Evolutionary conservation across 2,888 invertebrate species (phyloP).

Genomic region (Onchidella celtica): DNA sequence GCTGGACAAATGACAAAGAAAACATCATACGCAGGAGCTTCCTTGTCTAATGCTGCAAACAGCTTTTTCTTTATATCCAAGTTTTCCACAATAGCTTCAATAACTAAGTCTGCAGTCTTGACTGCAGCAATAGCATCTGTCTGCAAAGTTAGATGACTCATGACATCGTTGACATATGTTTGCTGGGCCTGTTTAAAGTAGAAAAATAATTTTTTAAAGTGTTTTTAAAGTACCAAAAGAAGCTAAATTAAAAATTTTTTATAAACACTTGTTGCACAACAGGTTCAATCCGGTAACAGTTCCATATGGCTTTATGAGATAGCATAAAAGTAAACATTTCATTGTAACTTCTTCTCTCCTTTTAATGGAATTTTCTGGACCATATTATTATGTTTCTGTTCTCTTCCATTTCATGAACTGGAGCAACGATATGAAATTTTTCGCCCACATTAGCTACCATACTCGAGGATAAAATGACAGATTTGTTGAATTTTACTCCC

Average conservation of each 20-base stretch:
- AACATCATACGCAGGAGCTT: conserved; percentile 81
- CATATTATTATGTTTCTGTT: no score
- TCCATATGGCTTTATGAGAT: no score
- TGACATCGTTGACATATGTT: conserved; percentile 85
- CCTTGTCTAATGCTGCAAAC: conserved; percentile 86
- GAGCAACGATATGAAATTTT: no score
- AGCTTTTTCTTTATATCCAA: conserved; percentile 88
- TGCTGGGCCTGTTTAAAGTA: conserved; percentile 79
- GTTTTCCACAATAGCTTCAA: conserved; percentile 94
- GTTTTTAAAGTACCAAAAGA: neutral
- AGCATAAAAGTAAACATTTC: no score
- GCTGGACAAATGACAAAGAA: neutral
- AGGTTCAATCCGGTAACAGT: no score
- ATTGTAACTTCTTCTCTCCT: no score
- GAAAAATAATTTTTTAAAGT: neutral
- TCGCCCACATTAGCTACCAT: no score
- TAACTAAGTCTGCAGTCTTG: conserved; percentile 87
- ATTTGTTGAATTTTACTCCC: no score
- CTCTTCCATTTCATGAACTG: no score
- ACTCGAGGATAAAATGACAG: no score
- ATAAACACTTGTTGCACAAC: neutral
- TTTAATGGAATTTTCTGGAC: no score
- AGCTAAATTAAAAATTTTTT: neutral
- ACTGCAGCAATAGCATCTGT: conserved; percentile 85
- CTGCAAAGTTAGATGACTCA: conserved; percentile 84